Base-by-base conservation (phyloP, 2,113 vertebrate genomes). In the Nothobranchius kuhntae region DNA sequence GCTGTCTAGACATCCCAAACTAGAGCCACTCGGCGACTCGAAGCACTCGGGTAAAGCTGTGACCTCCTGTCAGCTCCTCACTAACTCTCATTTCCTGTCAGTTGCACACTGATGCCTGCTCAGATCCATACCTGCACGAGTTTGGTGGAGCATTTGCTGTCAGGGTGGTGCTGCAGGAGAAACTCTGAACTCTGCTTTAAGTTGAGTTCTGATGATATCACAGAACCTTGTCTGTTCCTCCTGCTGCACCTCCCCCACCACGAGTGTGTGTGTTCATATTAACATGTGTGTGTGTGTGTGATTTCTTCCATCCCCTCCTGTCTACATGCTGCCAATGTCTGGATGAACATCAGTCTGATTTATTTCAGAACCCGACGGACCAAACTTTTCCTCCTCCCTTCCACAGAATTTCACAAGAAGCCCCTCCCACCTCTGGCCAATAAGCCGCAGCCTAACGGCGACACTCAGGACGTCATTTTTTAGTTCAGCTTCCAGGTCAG, bases 341-440 rank as follows among this genome's bases (percentile, higher is more conserved):
- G 17, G 17, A 40, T 1, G 21, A 65, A 6, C 1, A 47, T 21
- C 15, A 21, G 42, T 64, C 55, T 40, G 60, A 71, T 24, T 66
- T 62, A 71, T 67, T 69, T 36, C 60, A 83, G 68, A 17, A 13
- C 47, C 59, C 7, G 0, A 4, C 35, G 61, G 47, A 55, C 52
- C 65, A 13, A 73, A 61, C 61, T 59, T 60, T 63, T 80, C 75
- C 46, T 55, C 81, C n/a, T 68, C 65, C 85, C 73, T 46, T 89
- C 78, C 67, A 52, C 92, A 94, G 93, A 94, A n/a, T 91, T 94
- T 89, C 89, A 75, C 89, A 92, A 89, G 82, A 94, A 93, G 81
- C 92, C 93, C n/a, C 92, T 94, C 62, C 92, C 93, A 15, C 92
- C 93, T 6, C 77, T 93, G 0, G 86, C 91, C 15, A 90, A 91